Conservation (phyloP, 1,140 invertebrate genomes). For the Ectropis grisescens region DNA sequence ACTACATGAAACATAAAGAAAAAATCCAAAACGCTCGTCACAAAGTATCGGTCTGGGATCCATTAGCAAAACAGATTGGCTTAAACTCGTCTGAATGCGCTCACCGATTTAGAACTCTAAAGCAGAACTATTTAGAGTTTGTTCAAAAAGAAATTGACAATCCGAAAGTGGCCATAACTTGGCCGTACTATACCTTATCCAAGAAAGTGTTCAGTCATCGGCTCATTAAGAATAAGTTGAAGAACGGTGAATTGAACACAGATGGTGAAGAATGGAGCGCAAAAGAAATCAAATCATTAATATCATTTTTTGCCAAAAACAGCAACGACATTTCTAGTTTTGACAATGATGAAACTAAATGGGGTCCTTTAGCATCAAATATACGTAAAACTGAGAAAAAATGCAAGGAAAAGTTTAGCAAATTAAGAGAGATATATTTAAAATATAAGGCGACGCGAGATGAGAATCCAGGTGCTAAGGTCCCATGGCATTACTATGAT, state of each 20-base stretch:
- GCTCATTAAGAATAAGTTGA: constrained; percentile 44
- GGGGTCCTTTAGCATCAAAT: constrained; percentile 22
- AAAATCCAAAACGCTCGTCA: constrained; percentile 39
- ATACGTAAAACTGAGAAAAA: constrained; percentile 25
- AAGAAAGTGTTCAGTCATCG: constrained; percentile 60
- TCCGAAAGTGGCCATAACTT: constrained; percentile 50
- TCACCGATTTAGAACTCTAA: constrained; percentile 48
- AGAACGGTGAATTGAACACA: constrained; percentile 30
- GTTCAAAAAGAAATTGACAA: constrained; percentile 51
- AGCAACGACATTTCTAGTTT: constrained; percentile 25
- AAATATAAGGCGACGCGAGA: constrained; percentile 47
- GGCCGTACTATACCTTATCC: constrained; percentile 53
- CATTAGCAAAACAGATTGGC: constrained; percentile 33
- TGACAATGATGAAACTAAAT: constrained; percentile 21
- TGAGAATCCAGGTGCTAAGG: constrained; percentile 38
- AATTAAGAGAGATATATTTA: constrained; percentile 41
- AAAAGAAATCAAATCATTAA: constrained; percentile 43
- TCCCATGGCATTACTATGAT: constrained; percentile 55
- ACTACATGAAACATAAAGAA: constrained; percentile 50
- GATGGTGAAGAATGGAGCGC: constrained; percentile 47
- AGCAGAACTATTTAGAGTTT: constrained; percentile 48
- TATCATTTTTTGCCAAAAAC: constrained; percentile 33
- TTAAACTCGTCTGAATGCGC: constrained; percentile 40
- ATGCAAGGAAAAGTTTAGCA: constrained; percentile 47
- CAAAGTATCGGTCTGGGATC: constrained; percentile 42